These are phyloP conservation scores for Mantis religiosa DNA, from an alignment of 2,888 invertebrate species.

Conservation along the genomic window DNA sequence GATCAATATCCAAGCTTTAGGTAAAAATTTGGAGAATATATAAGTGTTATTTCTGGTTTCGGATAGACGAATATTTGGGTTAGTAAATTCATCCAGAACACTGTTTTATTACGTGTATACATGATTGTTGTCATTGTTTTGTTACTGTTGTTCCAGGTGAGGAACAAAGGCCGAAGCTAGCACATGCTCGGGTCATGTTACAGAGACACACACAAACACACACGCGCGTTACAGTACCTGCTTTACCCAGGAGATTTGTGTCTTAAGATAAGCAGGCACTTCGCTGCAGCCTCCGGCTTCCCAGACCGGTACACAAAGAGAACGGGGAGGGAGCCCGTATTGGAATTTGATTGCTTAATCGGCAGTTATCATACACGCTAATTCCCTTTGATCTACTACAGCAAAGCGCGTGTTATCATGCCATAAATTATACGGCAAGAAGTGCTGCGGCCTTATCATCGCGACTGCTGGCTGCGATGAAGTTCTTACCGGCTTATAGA, in stretches of 20 bases:
- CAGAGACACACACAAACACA: neutral
- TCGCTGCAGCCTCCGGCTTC: neutral
- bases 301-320: neutral
- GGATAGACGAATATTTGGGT: too few relatives aligned
- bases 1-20: too few relatives aligned
- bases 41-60: too few relatives aligned
- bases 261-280: neutral
- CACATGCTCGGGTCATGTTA: neutral
- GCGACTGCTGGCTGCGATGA: too few relatives aligned
- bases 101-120: too few relatives aligned
- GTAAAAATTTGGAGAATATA: too few relatives aligned
- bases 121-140: too few relatives aligned
- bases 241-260: neutral
- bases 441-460: too few relatives aligned
- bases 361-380: neutral
- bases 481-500: too few relatives aligned
- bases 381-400: neutral
- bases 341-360: neutral
- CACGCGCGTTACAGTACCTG: neutral
- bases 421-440: neutral
- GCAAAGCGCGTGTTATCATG: neutral
- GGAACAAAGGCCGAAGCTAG: neutral
- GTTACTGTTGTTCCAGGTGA: too few relatives aligned
- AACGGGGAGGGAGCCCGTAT: neutral
- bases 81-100: too few relatives aligned